Evolutionary conservation across 2,113 vertebrate genomes (phyloP).

Genomic region (Grallaria varia): DNA sequence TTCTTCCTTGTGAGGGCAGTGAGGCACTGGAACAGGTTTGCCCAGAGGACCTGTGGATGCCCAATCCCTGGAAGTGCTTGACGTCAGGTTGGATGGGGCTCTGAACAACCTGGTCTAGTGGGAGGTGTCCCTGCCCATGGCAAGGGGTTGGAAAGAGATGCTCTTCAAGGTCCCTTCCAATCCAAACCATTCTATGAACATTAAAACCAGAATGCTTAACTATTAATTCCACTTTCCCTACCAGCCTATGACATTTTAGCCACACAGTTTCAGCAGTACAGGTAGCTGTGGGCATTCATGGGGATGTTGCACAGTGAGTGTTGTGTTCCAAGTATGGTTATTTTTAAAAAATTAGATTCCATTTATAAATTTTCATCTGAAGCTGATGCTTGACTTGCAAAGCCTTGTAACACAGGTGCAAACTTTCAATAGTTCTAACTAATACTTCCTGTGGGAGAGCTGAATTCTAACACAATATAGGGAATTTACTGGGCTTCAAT

Average conservation of each 20-base stretch:
- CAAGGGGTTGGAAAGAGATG: background rate
- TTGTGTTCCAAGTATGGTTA: background rate
- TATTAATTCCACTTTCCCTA: background rate
- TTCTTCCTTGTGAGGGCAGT: background rate
- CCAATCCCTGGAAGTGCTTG: background rate
- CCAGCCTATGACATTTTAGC: background rate
- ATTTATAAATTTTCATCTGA: background rate
- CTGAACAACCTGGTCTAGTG: background rate
- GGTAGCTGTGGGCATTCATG: background rate
- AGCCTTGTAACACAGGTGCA: background rate
- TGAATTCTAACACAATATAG: background rate
- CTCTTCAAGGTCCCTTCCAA: background rate
- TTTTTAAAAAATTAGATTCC: background rate
- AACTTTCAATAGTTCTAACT: background rate
- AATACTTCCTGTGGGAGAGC: background rate
- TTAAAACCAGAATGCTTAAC: background rate
- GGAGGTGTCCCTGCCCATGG: background rate
- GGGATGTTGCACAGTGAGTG: background rate
- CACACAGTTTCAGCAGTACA: background rate
- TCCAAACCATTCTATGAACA: background rate
- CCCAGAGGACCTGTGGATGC: background rate
- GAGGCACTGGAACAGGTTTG: background rate
- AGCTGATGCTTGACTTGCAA: background rate
- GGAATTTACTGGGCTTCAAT: background rate
- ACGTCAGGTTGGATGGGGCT: background rate